Evolutionary conservation across 1,140 invertebrate species (phyloP).

Genomic region (Plutomurus gul): DNA sequence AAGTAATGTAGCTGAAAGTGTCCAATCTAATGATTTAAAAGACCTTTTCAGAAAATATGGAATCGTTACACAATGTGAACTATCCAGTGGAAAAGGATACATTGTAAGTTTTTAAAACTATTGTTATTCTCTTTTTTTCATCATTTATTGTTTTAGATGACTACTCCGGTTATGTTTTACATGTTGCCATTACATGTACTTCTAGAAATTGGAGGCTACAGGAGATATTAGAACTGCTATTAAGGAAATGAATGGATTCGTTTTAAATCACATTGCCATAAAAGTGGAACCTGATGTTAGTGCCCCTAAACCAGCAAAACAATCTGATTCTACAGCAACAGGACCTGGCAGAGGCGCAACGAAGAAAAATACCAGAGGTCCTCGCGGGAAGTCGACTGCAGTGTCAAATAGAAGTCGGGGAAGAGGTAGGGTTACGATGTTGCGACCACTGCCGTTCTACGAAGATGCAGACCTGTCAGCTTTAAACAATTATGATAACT

Average conservation of each 20-base stretch:
- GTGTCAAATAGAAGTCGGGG: background rate
- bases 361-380: too few relatives aligned
- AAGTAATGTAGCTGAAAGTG: slow-evolving; percentile 25
- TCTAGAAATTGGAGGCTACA: slow-evolving; percentile 49
- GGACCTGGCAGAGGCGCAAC: too few relatives aligned
- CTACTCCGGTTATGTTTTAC: background rate
- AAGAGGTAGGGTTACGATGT: background rate
- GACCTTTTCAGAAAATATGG: slow-evolving; percentile 50
- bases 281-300: slow-evolving; percentile 34
- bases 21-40: slow-evolving; percentile 30
- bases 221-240: slow-evolving; percentile 51
- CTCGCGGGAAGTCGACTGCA: too few relatives aligned
- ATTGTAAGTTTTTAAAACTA: slow-evolving; percentile 41
- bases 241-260: slow-evolving; percentile 47
- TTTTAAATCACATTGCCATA: slow-evolving; percentile 31
- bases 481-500: background rate
- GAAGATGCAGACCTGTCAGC: slow-evolving; percentile 12
- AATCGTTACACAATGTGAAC: slow-evolving; percentile 38
- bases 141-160: too few relatives aligned
- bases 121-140: background rate
- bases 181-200: background rate
- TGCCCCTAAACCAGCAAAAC: background rate
- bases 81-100: slow-evolving; percentile 14
- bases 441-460: slow-evolving; percentile 3
- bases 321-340: background rate